These are phyloP conservation scores for Watsonalla binaria DNA, from an alignment of 2,888 invertebrate genomes.

Conservation along the genomic window DNA sequence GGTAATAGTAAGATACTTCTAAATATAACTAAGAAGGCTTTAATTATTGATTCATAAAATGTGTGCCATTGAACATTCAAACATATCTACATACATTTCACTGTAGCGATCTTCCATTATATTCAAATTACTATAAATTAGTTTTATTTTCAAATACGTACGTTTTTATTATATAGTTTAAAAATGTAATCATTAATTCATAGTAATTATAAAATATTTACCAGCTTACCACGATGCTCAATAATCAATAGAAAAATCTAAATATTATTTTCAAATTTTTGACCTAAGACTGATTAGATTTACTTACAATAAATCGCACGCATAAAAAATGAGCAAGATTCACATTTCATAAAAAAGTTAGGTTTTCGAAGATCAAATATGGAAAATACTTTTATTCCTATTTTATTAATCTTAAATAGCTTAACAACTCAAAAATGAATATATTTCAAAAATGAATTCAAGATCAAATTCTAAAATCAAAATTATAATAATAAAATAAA, in stretches of 20 bases:
- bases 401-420: too few species aligned
- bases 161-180: slow-evolving; percentile 12
- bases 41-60: slow-evolving; percentile 32
- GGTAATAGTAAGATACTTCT: background rate
- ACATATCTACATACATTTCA: slow-evolving; percentile 36
- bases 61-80: slow-evolving; percentile 51
- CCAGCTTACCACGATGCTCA: slow-evolving; percentile 51
- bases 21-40: slow-evolving; percentile 24
- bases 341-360: background rate
- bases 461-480: too few species aligned
- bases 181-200: slow-evolving; percentile 2
- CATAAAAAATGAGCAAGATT: slow-evolving; percentile 9
- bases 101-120: slow-evolving; percentile 36
- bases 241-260: slow-evolving; percentile 29
- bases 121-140: background rate
- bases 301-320: slow-evolving; percentile 35
- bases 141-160: slow-evolving; percentile 17
- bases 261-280: slow-evolving; percentile 44
- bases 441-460: too few species aligned
- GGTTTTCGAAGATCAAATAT: too few species aligned
- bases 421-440: too few species aligned
- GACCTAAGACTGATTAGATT: slow-evolving; percentile 75
- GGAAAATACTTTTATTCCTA: too few species aligned
- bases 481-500: too few species aligned
- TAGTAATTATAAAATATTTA: slow-evolving; percentile 14